These are phyloP conservation scores for Lepeophtheirus salmonis DNA, from an alignment of 1,140 invertebrate species.

Conservation along the genomic window DNA sequence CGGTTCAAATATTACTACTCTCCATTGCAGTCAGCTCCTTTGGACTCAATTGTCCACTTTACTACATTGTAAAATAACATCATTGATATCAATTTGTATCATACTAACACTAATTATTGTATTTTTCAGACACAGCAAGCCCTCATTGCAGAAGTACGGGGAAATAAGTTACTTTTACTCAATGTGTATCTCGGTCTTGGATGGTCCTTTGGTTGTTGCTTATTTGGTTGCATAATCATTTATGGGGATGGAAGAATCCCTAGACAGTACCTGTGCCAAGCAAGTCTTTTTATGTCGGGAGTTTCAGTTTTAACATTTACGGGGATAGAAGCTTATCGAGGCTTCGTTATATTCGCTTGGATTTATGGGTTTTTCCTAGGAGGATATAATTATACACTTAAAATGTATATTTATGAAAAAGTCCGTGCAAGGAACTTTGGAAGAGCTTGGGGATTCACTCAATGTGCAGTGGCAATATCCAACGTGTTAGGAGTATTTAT, in stretches of 20 bases:
- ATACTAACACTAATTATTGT: slow-evolving; percentile 4
- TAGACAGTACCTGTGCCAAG: slow-evolving; percentile 58
- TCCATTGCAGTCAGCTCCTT: slow-evolving; percentile 55
- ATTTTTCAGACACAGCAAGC: slow-evolving; percentile 43
- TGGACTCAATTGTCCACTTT: slow-evolving; percentile 67
- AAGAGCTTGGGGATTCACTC: slow-evolving; percentile 74
- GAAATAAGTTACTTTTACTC: slow-evolving; percentile 43
- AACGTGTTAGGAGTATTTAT: slow-evolving; percentile 66
- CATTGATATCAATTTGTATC: background rate
- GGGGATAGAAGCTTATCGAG: slow-evolving; percentile 56
- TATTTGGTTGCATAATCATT: slow-evolving; percentile 60
- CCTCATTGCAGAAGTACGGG: slow-evolving; percentile 37
- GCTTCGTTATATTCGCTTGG: slow-evolving; percentile 52
- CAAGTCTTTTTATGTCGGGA: slow-evolving; percentile 52
- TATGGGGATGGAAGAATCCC: slow-evolving; percentile 64
- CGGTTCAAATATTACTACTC: slow-evolving; percentile 56
- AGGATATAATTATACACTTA: slow-evolving; percentile 54
- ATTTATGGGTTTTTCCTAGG: slow-evolving; percentile 32
- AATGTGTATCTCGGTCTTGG: slow-evolving; percentile 59
- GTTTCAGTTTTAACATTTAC: slow-evolving; percentile 57
- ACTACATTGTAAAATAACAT: slow-evolving; percentile 44
- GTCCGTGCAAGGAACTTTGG: slow-evolving; percentile 64
- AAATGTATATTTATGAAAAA: slow-evolving; percentile 68
- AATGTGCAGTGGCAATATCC: slow-evolving; percentile 62
- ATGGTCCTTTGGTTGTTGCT: slow-evolving; percentile 56